Evolutionary conservation across 1,140 invertebrate species (phyloP).

Genomic region (Lithobius niger): DNA sequence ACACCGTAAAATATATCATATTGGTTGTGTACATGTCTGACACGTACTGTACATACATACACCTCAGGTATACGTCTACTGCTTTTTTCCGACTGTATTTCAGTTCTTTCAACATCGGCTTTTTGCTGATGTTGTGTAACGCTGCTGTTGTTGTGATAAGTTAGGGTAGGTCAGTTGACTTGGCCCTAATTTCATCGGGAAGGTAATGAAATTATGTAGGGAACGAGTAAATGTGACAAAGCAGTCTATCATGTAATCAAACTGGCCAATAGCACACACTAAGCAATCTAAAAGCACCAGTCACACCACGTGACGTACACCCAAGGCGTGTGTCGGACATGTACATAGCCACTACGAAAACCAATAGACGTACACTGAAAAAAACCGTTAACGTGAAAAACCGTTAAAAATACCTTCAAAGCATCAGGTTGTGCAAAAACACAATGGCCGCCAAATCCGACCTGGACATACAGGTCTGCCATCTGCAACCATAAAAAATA

Average conservation of each 20-base stretch:
- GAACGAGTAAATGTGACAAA: not conserved
- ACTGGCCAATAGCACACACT: not conserved
- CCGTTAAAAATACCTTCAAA: conserved; percentile 39
- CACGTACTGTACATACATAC: too few species aligned
- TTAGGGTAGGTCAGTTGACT: too few species aligned
- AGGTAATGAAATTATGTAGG: too few species aligned
- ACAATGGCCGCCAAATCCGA: conserved; percentile 43
- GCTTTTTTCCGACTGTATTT: too few species aligned
- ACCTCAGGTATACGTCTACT: too few species aligned
- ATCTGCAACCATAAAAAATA: conserved; percentile 37
- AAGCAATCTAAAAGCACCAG: not conserved
- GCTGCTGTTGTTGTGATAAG: too few species aligned
- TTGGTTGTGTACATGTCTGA: too few species aligned
- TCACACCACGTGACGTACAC: not conserved
- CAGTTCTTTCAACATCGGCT: too few species aligned
- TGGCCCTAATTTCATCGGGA: too few species aligned
- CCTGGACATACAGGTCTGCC: conserved; percentile 55
- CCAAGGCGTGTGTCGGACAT: too few species aligned
- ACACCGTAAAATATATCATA: too few species aligned
- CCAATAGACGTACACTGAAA: not conserved
- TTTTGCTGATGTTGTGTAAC: too few species aligned
- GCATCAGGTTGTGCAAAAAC: conserved; percentile 79
- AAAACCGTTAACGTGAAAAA: not conserved
- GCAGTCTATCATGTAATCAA: not conserved
- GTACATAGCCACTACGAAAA: not conserved